Evolutionary conservation across 1,140 invertebrate species (phyloP), one percentile per base, ranked within the genome.

Genomic region (Drosophila fuyamai): DNA sequence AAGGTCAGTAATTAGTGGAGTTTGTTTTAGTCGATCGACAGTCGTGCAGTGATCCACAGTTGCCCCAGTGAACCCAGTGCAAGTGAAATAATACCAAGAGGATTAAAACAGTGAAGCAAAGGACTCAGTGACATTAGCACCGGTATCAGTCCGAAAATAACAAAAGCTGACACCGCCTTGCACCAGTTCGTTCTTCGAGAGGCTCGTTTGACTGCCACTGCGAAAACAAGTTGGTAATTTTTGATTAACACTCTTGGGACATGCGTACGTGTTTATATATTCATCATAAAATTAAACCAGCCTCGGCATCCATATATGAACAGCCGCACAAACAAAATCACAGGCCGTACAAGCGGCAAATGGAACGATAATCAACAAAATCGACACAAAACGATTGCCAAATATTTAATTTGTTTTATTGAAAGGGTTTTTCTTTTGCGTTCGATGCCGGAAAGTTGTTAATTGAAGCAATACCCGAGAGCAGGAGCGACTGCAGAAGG

Each of bases 221-320:
- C 73, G 73, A 76, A 76, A 85, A 84, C 81, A 85, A 85, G 65
- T 86, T 86, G 83, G 70, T 82, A 88, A 88, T 76, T 86, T 67
- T 79, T 62, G 48, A 88, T 86, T 86, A 88, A 59, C 82, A 86
- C 79, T 46, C 62, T 35, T 27, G 40, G 43, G 54, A 67, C 53
- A 71, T 71, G 65, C 67, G 67, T 71, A 50, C 53, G 66, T 47
- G 66, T 51, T 60, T 65, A 65, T 80, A 76, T 76, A 76, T 76
- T 76, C 72, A 76, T 76, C 73, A 76, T 76, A 76, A 76, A 76
- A 38, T 67, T 67, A 54, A 76, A 76, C 47, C 73, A 76, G 72
- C 53, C 63, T 57, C 67, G 43, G 41, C 50, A 27, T 51, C 47
- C 18, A 61, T 48, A 54, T 44, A 43, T 16, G 36, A 14, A 47